phyloP scores from a whole-genome alignment of 2,797 vertebrate genomes.

The Sciaenops ocellatus region DNA sequence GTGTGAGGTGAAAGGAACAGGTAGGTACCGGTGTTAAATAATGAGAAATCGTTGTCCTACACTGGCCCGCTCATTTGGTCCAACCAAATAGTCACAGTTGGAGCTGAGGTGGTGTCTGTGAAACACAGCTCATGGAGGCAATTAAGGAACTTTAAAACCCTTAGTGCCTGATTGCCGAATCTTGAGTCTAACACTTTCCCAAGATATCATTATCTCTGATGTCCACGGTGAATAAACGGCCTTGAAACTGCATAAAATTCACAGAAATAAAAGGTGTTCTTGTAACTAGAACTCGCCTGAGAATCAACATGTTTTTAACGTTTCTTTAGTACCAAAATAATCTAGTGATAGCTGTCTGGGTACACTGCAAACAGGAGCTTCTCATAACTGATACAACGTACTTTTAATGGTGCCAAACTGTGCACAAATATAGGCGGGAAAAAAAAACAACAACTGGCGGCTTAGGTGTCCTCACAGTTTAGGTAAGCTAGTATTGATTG shows the following conservation, averaged over 20 bases:
- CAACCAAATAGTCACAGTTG: not conserved
- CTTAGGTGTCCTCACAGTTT: not conserved
- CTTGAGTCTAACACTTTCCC: not conserved
- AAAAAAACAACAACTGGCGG: not conserved
- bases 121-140: not conserved
- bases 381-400: not conserved
- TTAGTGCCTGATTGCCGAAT: not conserved
- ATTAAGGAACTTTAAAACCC: not conserved
- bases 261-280: not conserved
- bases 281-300: not conserved
- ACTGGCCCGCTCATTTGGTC: too few relatives aligned
- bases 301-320: not conserved
- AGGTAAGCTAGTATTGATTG: not conserved
- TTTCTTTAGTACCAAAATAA: not conserved
- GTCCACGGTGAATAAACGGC: not conserved
- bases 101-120: not conserved
- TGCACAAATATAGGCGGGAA: too few relatives aligned
- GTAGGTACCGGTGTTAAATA: not conserved
- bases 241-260: not conserved
- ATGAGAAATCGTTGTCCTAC: too few relatives aligned
- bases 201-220: not conserved
- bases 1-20: not conserved
- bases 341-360: not conserved
- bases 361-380: not conserved
- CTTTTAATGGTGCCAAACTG: not conserved